Percentiles rank a stretch among this genome's conserved stretches.
Conservation (phyloP, 2,113 vertebrate species). For the Hipposideros armiger region DNA sequence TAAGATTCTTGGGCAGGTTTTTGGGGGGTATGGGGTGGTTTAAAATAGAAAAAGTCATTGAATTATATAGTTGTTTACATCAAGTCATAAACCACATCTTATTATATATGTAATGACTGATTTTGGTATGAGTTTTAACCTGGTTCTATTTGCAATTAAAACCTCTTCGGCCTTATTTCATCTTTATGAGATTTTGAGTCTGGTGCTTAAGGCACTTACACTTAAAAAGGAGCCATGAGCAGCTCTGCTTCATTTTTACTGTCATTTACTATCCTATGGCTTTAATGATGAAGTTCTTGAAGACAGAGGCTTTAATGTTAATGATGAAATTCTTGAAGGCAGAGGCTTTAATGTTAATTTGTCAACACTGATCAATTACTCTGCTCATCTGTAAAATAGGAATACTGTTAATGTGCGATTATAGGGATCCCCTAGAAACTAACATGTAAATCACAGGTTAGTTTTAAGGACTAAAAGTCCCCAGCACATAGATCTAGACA, state of each 20-base stretch:
- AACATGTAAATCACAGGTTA: background rate
- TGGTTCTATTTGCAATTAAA: constrained; percentile 34
- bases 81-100: background rate
- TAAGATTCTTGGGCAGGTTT: background rate
- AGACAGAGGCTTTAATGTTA: constrained; percentile 27
- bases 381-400: background rate
- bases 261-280: background rate
- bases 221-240: background rate
- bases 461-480: constrained; percentile 29
- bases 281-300: constrained; percentile 26
- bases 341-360: constrained; percentile 17
- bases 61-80: constrained; percentile 2
- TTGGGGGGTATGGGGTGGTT: background rate
- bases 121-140: background rate
- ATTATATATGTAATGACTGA: background rate
- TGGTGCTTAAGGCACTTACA: background rate
- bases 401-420: background rate
- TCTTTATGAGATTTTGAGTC: constrained; percentile 22
- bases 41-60: constrained; percentile 21
- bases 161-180: background rate
- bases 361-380: background rate
- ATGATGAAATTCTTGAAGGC: background rate
- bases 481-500: background rate
- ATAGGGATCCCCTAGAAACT: background rate
- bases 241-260: constrained; percentile 11